Base-by-base conservation (phyloP, 2,797 vertebrate genomes). In the Sardinella longiceps region DNA sequence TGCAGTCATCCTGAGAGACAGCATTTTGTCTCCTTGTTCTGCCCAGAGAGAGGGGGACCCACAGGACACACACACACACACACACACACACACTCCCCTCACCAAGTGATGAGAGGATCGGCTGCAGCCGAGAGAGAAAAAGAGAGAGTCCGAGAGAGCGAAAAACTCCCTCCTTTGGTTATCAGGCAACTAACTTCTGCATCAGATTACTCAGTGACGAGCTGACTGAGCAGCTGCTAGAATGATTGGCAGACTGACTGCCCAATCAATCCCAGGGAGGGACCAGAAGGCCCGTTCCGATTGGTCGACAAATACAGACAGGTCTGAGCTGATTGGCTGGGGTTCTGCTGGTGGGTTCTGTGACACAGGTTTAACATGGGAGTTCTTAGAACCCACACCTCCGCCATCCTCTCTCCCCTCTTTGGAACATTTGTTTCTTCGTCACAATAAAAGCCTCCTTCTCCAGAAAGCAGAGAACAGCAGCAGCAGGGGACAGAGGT, bases 1-100 rank as follows among this genome's bases (percentile, higher is more conserved):
- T 82, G 88, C 12, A 86, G 87, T 90, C 89, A 95, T 95, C 95
- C 95, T 95, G 94, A 95, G 95, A 91, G 88, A 91, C 90, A 90
- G 37, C 58, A 89, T 89, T 88, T 87, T 70, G 11, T 81, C 63
- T 33, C 28, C 3, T 12, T 11, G 28, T 5, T 15, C 23, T n/a
- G 23, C 23, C 23, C 23, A 60, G 10, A 70, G 33, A 37, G 30
- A 20, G 30, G 33, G 66, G 0, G 33, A 30, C 66, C 37, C n/a
- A 46, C n/a, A 46, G 23, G 25, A 86, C 50, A 85, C 85, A 86
- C 51, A 85, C 84, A 60, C 9, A 50, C 77, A 81, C 83, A 84
- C 74, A 85, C 82, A 83, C 60, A 81, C 84, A 86, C 84, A 28
- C 43, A 81, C 45, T 10, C 81, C 37, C 37, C 66, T 18, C 33